Base-by-base conservation (phyloP, 2,888 invertebrate genomes). In the Hartigia nigra region DNA sequence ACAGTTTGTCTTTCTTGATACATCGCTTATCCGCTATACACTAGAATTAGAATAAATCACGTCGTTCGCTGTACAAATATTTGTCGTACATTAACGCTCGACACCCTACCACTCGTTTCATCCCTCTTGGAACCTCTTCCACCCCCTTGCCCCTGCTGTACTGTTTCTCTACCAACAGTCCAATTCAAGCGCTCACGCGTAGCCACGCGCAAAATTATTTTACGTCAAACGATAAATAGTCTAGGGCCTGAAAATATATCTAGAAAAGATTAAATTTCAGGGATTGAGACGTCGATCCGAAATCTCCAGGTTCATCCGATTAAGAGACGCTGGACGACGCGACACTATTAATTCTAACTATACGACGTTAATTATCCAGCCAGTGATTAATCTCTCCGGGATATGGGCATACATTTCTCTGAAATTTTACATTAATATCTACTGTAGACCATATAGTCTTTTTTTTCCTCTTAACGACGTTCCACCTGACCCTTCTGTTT, bases 201-300 rank as follows among this genome's bases (percentile, higher is more conserved):
- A 76, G 74, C 80, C 70, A 76, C 76, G 36, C 74, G 79, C 80
- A 79, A 80, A 84, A 83, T 85, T 83, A 85, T 84, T 81, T 77
- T 75, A 39, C 77, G 76, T 79, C 79, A 69, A 55, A 11, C 72
- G 31, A 72, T 31, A 72, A 14, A 14, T 12, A 14, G 12, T 34
- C 31, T 31, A 31, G 31, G 11, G 12, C 31, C 4, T 4, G 11
- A 82, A 84, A 86, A 82, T 76, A 79, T 84, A 87, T 87, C 86
- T 86, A 85, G 83, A 83, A 81, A 77, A 80, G 81, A 84, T 86
- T 87, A 84, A 86, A 86, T 88, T 87, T 81, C 80, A 79, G 83
- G 80, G 80, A 80, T 85, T 83, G 81, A 79, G 23, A 36, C 79
- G 82, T 79, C 81, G 79, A 83, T 83, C 82, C 82, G 81, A 80